These are phyloP conservation scores for Austrofundulus limnaeus DNA, from an alignment of 2,113 vertebrate genomes.

Conservation along the genomic window DNA sequence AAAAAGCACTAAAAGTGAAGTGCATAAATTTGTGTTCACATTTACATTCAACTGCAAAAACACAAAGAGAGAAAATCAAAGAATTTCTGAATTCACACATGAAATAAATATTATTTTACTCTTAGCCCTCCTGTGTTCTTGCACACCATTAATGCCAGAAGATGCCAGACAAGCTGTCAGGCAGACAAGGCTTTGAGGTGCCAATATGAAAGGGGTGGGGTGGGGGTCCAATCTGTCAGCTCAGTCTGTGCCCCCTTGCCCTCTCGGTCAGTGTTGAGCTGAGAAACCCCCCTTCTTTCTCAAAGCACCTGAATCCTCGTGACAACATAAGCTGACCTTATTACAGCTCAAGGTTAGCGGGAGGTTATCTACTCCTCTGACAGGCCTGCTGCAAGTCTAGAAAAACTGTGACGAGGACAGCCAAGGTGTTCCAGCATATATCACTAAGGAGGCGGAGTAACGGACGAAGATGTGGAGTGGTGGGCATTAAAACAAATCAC, in stretches of 20 bases:
- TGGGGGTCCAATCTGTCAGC: conserved; percentile 65
- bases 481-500: no score
- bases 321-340: conserved; percentile 54
- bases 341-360: conserved; percentile 75
- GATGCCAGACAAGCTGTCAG: conserved; percentile 55
- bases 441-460: background rate
- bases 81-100: conserved; percentile 14
- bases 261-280: conserved; percentile 35
- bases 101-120: no score
- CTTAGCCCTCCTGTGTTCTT: conserved; percentile 16
- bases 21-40: no score
- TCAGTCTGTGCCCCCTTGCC: conserved; percentile 55
- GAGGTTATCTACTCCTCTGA: conserved; percentile 70
- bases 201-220: conserved; percentile 38
- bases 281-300: conserved; percentile 22
- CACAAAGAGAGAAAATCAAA: no score
- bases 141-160: conserved; percentile 29
- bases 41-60: no score
- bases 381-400: conserved; percentile 43
- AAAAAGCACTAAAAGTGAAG: no score
- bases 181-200: conserved; percentile 47
- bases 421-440: conserved; percentile 1
- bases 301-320: conserved; percentile 53
- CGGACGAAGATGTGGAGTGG: no score
- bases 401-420: conserved; percentile 12